Conservation (phyloP, 2,888 invertebrate species). For the Volucella inflata region DNA sequence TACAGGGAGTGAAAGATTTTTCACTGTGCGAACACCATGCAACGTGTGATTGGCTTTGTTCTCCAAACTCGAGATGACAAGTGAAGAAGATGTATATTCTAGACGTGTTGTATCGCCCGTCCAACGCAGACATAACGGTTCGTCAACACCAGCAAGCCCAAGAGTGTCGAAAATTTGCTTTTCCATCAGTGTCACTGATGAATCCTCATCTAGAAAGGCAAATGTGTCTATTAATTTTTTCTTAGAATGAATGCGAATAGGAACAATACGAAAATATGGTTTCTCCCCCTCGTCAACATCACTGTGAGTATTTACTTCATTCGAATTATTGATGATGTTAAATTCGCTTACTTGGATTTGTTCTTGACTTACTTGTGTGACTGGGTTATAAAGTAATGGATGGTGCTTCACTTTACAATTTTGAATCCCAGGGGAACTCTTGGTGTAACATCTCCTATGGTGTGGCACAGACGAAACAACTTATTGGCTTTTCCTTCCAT, state of each 20-base stretch:
- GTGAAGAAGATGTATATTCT: constrained; percentile 7
- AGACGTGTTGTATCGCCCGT: constrained; percentile 38
- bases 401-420: constrained; percentile 47
- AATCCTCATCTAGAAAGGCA: constrained; percentile 31
- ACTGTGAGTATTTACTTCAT: constrained; percentile 21
- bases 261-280: constrained; percentile 13
- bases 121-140: constrained; percentile 38
- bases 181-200: constrained; percentile 37
- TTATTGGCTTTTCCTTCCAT: constrained; percentile 42
- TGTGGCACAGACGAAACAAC: constrained; percentile 51
- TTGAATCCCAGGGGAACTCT: constrained; percentile 27
- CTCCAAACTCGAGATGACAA: neutral
- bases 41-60: constrained; percentile 4
- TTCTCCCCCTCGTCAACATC: constrained; percentile 8
- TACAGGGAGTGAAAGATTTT: constrained; percentile 35
- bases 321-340: neutral
- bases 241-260: constrained; percentile 24
- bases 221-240: constrained; percentile 21
- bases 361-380: neutral
- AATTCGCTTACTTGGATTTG: constrained; percentile 3
- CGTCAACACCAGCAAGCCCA: constrained; percentile 4
- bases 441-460: constrained; percentile 30
- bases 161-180: constrained; percentile 18
- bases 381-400: constrained; percentile 38
- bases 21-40: constrained; percentile 31